Evolutionary conservation across 1,140 invertebrate genomes (phyloP).

Genomic region (Helicoverpa zea): DNA sequence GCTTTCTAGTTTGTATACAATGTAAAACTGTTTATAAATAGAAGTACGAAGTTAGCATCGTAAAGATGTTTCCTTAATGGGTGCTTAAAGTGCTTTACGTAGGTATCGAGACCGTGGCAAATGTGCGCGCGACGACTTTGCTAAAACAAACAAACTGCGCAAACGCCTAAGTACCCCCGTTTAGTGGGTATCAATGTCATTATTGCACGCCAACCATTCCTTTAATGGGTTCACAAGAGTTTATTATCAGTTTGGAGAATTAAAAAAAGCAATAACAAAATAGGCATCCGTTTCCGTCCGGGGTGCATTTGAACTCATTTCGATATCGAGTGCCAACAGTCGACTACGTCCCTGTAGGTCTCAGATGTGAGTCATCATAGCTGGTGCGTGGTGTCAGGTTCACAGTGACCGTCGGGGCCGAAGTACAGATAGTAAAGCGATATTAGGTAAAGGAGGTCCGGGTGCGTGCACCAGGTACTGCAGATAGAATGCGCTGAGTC

Average conservation of each 20-base stretch:
- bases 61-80: constrained; percentile 42
- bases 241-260: constrained; percentile 38
- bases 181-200: constrained; percentile 44
- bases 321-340: constrained; percentile 32
- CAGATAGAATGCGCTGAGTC: constrained; percentile 78
- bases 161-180: constrained; percentile 19
- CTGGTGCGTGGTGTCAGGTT: constrained; percentile 23
- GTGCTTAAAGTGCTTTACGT: constrained; percentile 42
- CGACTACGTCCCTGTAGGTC: constrained; percentile 35
- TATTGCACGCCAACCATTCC: constrained; percentile 5
- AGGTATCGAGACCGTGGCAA: constrained; percentile 40
- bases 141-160: constrained; percentile 23
- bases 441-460: constrained; percentile 75
- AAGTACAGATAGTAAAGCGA: constrained; percentile 47
- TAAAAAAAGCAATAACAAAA: constrained; percentile 44
- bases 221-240: constrained; percentile 24
- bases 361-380: constrained; percentile 22
- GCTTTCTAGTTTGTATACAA: constrained; percentile 26
- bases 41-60: constrained; percentile 37
- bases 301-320: constrained; percentile 27
- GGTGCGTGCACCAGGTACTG: constrained; percentile 62
- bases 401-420: constrained; percentile 11
- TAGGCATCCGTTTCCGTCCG: constrained; percentile 32
- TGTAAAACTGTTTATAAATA: constrained; percentile 43
- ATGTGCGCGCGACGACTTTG: constrained; percentile 32